phyloP scores from a whole-genome alignment of 2,113 vertebrate species.

The Lonchura striata region DNA sequence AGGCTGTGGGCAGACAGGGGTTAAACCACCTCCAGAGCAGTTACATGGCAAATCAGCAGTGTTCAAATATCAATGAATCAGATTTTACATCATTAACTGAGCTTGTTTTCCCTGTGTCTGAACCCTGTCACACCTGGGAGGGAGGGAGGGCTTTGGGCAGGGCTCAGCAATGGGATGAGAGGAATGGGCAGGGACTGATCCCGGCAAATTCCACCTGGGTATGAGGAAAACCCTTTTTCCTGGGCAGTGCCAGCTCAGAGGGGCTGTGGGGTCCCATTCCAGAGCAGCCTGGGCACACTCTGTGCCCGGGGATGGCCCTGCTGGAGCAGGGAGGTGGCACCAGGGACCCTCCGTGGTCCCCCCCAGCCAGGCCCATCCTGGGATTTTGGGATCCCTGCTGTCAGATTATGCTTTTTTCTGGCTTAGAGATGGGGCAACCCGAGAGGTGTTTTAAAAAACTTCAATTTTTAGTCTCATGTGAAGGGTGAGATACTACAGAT shows the following conservation, averaged over 20 bases:
- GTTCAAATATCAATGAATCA: not conserved
- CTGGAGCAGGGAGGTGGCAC: not conserved
- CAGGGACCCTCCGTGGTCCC: not conserved
- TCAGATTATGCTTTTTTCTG: not conserved
- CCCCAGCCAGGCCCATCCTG: rapidly evolving
- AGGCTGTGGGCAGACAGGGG: not conserved
- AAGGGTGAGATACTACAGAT: not conserved
- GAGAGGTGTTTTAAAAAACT: not conserved
- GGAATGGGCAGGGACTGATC: not conserved
- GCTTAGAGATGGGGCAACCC: not conserved
- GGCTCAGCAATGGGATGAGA: no score
- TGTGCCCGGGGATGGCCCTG: not conserved
- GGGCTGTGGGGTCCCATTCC: not conserved
- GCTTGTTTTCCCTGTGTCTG: not conserved
- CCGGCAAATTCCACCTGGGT: not conserved
- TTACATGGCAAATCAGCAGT: not conserved
- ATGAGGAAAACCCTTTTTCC: not conserved
- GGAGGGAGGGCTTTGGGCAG: not conserved
- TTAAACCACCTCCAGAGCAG: not conserved
- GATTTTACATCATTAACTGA: rapidly evolving
- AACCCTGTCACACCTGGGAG: not conserved
- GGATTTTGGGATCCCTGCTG: not conserved
- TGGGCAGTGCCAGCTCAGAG: not conserved
- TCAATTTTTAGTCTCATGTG: not conserved
- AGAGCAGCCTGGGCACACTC: not conserved